Evolutionary conservation across 1,140 invertebrate species (phyloP).

Genomic region (Caerostris darwini): DNA sequence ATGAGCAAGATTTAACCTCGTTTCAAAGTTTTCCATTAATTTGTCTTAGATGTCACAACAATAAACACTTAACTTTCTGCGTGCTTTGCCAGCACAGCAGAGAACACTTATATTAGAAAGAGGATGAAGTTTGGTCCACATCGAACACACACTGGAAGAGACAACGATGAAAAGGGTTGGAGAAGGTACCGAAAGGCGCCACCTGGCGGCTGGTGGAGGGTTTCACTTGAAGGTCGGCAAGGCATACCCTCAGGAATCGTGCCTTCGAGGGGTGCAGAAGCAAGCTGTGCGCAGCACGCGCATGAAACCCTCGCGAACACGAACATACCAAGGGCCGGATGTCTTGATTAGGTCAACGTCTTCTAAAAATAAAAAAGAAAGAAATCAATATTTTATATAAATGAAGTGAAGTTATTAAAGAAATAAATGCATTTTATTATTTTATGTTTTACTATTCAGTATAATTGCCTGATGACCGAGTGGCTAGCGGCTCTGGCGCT

Average conservation of each 20-base stretch:
- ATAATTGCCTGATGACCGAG: too few species aligned
- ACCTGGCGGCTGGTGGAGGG: slow-evolving; percentile 4
- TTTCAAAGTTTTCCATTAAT: too few species aligned
- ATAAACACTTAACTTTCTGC: too few species aligned
- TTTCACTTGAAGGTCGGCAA: neutral
- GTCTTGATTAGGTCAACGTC: slow-evolving; percentile 68
- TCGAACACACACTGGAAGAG: neutral
- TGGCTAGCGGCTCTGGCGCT: too few species aligned
- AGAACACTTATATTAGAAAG: too few species aligned
- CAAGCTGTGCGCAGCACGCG: slow-evolving; percentile 61
- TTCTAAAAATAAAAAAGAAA: slow-evolving; percentile 43
- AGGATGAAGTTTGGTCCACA: neutral
- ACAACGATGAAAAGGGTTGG: neutral
- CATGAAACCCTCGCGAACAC: slow-evolving; percentile 60
- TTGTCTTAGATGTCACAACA: too few species aligned
- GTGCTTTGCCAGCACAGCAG: too few species aligned
- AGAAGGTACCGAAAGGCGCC: neutral
- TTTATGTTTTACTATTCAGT: too few species aligned
- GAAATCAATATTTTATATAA: too few species aligned
- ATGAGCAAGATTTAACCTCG: too few species aligned
- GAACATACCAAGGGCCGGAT: slow-evolving; percentile 67
- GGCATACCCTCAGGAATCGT: slow-evolving; percentile 60
- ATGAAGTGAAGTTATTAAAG: too few species aligned
- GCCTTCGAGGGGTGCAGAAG: slow-evolving; percentile 68
- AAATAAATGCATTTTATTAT: too few species aligned